A percentile compares a stretch with the other conserved stretches of the same genome.
Evolutionary conservation across 92 coral and sea anemone species (phyloP).

Genomic region (Phenganax marumi): DNA sequence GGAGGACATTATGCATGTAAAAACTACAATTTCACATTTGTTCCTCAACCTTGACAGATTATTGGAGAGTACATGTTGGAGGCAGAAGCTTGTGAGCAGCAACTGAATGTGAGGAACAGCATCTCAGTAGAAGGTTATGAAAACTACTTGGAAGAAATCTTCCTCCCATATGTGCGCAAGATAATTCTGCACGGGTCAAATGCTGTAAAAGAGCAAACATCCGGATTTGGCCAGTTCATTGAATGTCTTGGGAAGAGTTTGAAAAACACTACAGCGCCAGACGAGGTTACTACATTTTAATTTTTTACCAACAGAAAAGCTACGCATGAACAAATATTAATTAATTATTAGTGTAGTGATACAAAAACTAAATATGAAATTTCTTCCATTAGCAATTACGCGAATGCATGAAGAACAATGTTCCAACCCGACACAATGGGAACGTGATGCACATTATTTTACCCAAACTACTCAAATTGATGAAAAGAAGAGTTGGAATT

Average conservation of each 20-base stretch:
- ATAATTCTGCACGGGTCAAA: not conserved
- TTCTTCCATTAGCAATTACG: constrained; percentile 25
- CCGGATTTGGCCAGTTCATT: constrained; percentile 35
- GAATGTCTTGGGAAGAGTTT: constrained; percentile 32
- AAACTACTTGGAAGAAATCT: constrained; percentile 39
- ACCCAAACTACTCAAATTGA: constrained; percentile 22
- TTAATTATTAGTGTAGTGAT: not conserved
- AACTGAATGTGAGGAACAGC: not conserved
- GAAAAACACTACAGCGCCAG: constrained; percentile 18
- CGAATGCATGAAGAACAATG: constrained; percentile 31
- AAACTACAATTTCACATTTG: too few species aligned
- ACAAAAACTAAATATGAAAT: not conserved
- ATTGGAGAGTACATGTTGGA: not conserved
- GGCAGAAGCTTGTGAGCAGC: not conserved
- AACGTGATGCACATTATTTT: constrained; percentile 32
- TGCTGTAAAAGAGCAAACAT: constrained; percentile 25
- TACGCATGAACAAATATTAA: not conserved
- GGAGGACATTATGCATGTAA: too few species aligned
- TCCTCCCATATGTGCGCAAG: constrained; percentile 50
- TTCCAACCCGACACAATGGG: constrained; percentile 27
- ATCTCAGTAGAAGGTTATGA: constrained; percentile 37
- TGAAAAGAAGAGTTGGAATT: constrained; percentile 27
- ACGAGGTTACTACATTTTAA: constrained; percentile 5
- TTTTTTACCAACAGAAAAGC: not conserved
- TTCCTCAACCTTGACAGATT: not conserved